Conservation (phyloP, 2,797 vertebrate genomes). For the Manis crassicaudata region DNA sequence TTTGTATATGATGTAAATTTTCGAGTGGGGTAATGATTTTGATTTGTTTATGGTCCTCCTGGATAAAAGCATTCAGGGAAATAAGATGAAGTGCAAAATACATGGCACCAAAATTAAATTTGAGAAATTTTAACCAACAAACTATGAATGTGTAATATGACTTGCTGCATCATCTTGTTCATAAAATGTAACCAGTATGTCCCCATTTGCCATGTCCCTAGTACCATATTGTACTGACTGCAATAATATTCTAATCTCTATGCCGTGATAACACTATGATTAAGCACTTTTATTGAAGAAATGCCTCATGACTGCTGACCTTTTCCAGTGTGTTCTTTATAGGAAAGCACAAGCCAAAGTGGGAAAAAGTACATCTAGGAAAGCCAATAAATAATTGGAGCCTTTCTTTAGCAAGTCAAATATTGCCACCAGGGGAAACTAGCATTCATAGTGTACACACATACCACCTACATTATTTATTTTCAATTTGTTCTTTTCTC, state of each 20-base stretch:
- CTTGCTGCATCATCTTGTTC: background rate
- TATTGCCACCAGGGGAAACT: background rate
- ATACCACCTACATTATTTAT: slow-evolving; percentile 94
- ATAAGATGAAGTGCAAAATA: slow-evolving; percentile 42
- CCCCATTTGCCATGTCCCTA: no score
- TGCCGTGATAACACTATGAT: slow-evolving; percentile 36
- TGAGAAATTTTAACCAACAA: slow-evolving; percentile 27
- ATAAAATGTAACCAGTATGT: background rate
- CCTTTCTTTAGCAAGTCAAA: slow-evolving; percentile 57
- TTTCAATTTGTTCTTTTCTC: slow-evolving; percentile 97
- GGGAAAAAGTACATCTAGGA: slow-evolving; percentile 47
- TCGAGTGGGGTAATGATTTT: slow-evolving; percentile 32
- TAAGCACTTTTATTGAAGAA: slow-evolving; percentile 59
- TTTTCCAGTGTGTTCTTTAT: slow-evolving; percentile 63
- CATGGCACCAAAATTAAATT: slow-evolving; percentile 55
- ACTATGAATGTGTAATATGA: background rate
- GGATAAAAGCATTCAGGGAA: slow-evolving; percentile 27
- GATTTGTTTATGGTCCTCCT: background rate
- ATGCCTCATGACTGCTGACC: slow-evolving; percentile 52
- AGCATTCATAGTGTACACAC: background rate
- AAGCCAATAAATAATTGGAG: slow-evolving; percentile 58
- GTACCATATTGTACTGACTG: slow-evolving; percentile 2
- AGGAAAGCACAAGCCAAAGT: slow-evolving; percentile 41
- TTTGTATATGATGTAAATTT: slow-evolving; percentile 1
- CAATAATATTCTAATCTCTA: slow-evolving; percentile 31